Evolutionary conservation across 2,113 vertebrate species (phyloP).

Genomic region (Plecturocebus donacophilus): DNA sequence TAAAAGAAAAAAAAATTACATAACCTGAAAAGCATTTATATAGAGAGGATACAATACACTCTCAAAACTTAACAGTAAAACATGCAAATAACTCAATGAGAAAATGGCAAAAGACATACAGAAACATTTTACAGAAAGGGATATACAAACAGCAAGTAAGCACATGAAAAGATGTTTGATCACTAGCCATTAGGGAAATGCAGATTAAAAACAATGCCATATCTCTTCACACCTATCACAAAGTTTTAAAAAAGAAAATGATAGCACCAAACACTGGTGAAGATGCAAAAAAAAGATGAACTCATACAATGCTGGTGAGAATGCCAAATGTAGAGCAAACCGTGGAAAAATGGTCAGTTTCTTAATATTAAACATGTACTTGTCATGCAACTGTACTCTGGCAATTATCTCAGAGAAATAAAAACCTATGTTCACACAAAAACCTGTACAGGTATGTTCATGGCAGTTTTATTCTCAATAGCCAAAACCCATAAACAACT

Average conservation of each 20-base stretch:
- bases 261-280: background rate
- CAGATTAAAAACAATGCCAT: background rate
- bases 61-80: background rate
- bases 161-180: background rate
- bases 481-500: rapidly evolving
- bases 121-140: background rate
- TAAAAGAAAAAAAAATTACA: too few relatives aligned
- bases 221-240: background rate
- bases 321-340: background rate
- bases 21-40: background rate
- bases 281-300: background rate
- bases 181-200: background rate
- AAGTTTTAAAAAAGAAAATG: background rate
- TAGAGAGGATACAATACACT: background rate
- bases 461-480: background rate
- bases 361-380: background rate
- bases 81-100: background rate
- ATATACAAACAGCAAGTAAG: background rate
- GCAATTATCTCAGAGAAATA: background rate
- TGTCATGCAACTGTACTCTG: background rate
- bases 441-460: background rate
- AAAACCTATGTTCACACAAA: background rate
- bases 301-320: background rate
- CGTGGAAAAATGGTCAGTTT: background rate
- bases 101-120: background rate